Conservation (phyloP, 2,113 vertebrate genomes). For the Vireo altiloquus region DNA sequence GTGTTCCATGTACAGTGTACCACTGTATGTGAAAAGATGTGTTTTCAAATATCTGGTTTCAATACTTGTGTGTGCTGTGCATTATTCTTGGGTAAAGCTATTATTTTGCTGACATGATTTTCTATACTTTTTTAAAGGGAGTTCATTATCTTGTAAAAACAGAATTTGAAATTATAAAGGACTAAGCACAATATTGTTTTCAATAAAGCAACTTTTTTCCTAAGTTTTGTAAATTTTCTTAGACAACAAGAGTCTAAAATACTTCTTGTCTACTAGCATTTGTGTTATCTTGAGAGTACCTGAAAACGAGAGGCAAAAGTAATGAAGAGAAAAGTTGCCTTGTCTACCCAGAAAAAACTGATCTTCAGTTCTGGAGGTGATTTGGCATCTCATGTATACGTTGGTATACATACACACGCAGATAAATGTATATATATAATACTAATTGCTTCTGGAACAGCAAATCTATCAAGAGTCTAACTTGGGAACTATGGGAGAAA, state of each 20-base stretch:
- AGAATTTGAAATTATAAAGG: not conserved
- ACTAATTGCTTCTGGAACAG: not conserved
- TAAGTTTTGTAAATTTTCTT: not conserved
- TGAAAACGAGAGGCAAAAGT: not conserved
- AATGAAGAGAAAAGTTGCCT: not conserved
- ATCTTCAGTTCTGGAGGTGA: not conserved
- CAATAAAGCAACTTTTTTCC: constrained; percentile 32
- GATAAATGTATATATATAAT: too few relatives aligned
- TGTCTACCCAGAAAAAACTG: not conserved
- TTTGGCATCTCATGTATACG: not conserved
- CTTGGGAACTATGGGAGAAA: not conserved
- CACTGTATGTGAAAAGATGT: not conserved
- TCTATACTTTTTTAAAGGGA: constrained; percentile 4
- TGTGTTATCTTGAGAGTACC: not conserved
- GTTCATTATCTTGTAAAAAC: not conserved
- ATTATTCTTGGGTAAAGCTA: not conserved
- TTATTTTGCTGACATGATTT: constrained; percentile 29
- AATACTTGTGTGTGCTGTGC: not conserved
- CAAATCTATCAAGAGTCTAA: not conserved
- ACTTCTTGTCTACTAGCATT: not conserved
- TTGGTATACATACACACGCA: not conserved
- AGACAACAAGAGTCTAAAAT: not conserved
- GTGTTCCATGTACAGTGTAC: not conserved
- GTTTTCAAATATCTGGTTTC: not conserved
- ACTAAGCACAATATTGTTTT: not conserved